Percentiles rank a stretch among this genome's conserved stretches.
Evolutionary conservation across 2,888 invertebrate species (phyloP).

Genomic region (Aleiodes leptofemur): DNA sequence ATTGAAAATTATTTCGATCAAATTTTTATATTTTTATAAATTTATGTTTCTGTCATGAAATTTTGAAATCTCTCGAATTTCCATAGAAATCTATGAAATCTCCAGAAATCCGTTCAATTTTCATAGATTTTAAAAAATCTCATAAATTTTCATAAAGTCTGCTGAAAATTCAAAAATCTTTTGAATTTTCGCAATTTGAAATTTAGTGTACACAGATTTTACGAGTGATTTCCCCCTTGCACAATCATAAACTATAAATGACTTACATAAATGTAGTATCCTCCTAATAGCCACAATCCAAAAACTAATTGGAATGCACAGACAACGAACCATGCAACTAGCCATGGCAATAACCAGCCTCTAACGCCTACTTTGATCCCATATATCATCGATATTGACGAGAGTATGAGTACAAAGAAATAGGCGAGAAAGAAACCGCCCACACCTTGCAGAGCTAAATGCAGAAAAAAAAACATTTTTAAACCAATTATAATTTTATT

Average conservation of each 20-base stretch:
- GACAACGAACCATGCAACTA: slow-evolving; percentile 81
- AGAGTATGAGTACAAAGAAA: slow-evolving; percentile 78
- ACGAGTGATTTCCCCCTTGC: too few relatives aligned
- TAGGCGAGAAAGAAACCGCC: slow-evolving; percentile 82
- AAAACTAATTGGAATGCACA: slow-evolving; percentile 87
- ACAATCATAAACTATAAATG: not conserved
- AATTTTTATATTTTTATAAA: too few relatives aligned
- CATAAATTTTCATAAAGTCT: too few relatives aligned
- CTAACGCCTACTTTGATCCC: slow-evolving; percentile 84
- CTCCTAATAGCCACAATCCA: slow-evolving; percentile 90
- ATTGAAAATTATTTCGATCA: too few relatives aligned
- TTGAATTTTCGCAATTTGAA: not conserved
- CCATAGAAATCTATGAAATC: too few relatives aligned
- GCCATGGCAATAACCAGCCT: slow-evolving; percentile 90
- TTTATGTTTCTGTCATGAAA: too few relatives aligned
- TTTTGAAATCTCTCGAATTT: too few relatives aligned
- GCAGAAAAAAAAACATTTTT: too few relatives aligned
- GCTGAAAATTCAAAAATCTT: not conserved
- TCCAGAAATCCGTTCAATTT: too few relatives aligned
- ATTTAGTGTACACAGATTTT: too few relatives aligned
- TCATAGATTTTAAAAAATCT: too few relatives aligned
- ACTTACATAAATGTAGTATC: slow-evolving; percentile 94
- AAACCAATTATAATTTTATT: not conserved
- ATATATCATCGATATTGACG: slow-evolving; percentile 79
- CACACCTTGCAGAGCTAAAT: slow-evolving; percentile 83